Percentiles rank a stretch among this genome's conserved stretches.
Conservation (phyloP, 2,113 vertebrate genomes). For the Daboia siamensis region DNA sequence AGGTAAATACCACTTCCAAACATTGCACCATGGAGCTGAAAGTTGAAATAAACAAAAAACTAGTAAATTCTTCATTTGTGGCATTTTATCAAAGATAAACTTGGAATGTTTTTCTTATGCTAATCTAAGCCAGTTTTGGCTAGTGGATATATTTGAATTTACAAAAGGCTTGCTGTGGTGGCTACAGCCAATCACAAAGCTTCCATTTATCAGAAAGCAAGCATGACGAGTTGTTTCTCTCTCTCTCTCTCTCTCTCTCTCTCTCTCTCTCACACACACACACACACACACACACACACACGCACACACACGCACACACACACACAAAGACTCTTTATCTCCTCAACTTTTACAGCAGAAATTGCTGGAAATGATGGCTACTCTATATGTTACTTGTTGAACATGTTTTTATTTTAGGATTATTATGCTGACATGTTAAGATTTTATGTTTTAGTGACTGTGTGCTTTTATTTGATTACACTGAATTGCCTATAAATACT, state of each 20-base stretch:
- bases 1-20: constrained; percentile 91
- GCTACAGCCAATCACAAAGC: not conserved
- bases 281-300: too few relatives aligned
- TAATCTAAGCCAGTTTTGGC: not conserved
- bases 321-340: not conserved
- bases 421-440: not conserved
- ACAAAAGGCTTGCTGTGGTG: not conserved
- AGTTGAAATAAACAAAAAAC: not conserved
- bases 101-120: rapidly evolving
- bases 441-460: not conserved
- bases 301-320: too few relatives aligned
- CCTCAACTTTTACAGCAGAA: not conserved
- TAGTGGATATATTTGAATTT: not conserved
- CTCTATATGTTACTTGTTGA: not conserved
- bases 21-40: constrained; percentile 88
- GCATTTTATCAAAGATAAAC: constrained; percentile 5
- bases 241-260: too few relatives aligned
- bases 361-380: not conserved
- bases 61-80: not conserved
- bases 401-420: not conserved
- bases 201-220: not conserved
- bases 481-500: not conserved
- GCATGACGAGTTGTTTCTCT: not conserved
- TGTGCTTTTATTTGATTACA: not conserved
- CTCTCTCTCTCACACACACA: too few relatives aligned